A percentile compares a stretch with the other conserved stretches of the same genome.
Evolutionary conservation across 2,797 vertebrate species (phyloP).

Genomic region (Pipistrellus pygmaeus): DNA sequence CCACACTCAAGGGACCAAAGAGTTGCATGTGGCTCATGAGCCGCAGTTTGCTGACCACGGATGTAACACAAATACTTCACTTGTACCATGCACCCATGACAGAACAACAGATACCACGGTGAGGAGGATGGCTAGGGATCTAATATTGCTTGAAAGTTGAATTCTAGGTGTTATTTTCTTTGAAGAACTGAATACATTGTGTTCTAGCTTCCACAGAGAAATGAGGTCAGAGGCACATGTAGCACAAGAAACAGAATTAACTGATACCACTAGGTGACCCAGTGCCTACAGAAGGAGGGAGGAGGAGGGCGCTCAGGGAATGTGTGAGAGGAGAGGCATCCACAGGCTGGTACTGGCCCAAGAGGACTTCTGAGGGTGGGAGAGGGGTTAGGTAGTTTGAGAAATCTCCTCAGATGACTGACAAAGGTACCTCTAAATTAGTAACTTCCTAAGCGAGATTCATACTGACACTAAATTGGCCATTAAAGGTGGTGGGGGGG

Average conservation of each 20-base stretch:
- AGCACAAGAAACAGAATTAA: background rate
- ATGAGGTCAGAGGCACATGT: background rate
- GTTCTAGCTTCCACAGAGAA: background rate
- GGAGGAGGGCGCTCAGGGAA: no score
- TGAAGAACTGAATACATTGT: background rate
- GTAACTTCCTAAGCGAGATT: background rate
- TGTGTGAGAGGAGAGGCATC: fast-evolving
- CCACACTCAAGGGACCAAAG: no score
- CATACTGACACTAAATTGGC: background rate
- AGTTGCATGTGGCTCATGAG: no score
- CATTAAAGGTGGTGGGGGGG: no score
- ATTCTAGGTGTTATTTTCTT: background rate
- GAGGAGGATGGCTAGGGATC: background rate
- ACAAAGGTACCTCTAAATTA: background rate
- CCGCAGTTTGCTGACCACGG: no score
- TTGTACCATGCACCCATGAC: background rate
- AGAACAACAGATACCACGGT: background rate
- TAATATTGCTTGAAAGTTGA: background rate
- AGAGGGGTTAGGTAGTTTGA: background rate
- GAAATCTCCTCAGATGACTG: background rate
- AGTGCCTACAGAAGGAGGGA: fast-evolving
- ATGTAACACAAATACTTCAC: no score
- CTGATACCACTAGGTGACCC: background rate
- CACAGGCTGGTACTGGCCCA: fast-evolving
- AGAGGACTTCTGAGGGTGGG: no score